Conservation (phyloP, 1,140 invertebrate species). For the Zaprionus nigranus region DNA sequence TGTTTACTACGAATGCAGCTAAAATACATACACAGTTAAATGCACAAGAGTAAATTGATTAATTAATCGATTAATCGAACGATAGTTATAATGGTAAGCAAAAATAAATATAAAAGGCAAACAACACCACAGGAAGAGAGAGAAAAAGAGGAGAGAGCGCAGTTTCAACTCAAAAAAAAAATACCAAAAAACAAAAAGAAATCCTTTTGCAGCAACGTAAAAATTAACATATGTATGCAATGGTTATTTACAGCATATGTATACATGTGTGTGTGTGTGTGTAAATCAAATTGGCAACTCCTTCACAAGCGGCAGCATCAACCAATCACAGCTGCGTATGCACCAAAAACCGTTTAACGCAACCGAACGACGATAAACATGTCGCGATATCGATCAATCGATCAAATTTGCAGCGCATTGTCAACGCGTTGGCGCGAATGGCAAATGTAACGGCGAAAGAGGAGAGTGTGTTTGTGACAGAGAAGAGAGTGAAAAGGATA, state of each 20-base stretch:
- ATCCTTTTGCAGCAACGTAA: slow-evolving; percentile 2
- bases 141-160: slow-evolving; percentile 6
- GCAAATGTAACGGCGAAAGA: slow-evolving; percentile 18
- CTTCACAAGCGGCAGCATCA: background rate
- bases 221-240: slow-evolving; percentile 16
- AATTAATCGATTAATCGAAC: slow-evolving; percentile 34
- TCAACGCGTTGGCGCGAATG: slow-evolving; percentile 16
- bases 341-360: slow-evolving; percentile 3
- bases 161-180: slow-evolving; percentile 21
- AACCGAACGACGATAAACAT: slow-evolving; percentile 5
- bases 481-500: background rate
- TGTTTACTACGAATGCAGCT: slow-evolving; percentile 20
- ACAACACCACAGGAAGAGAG: slow-evolving; percentile 26
- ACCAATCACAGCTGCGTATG: background rate
- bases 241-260: slow-evolving; percentile 38
- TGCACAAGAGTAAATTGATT: slow-evolving; percentile 7
- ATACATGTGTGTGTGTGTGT: slow-evolving; percentile 7
- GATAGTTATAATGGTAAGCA: slow-evolving; percentile 24
- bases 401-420: background rate
- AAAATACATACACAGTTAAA: slow-evolving; percentile 10
- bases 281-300: slow-evolving; percentile 4
- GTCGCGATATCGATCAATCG: background rate
- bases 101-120: slow-evolving; percentile 6
- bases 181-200: background rate
- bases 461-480: background rate